Evolutionary conservation across 2,113 vertebrate species (phyloP), one percentile per base, ranked within the genome.

Genomic region (Naja naja): DNA sequence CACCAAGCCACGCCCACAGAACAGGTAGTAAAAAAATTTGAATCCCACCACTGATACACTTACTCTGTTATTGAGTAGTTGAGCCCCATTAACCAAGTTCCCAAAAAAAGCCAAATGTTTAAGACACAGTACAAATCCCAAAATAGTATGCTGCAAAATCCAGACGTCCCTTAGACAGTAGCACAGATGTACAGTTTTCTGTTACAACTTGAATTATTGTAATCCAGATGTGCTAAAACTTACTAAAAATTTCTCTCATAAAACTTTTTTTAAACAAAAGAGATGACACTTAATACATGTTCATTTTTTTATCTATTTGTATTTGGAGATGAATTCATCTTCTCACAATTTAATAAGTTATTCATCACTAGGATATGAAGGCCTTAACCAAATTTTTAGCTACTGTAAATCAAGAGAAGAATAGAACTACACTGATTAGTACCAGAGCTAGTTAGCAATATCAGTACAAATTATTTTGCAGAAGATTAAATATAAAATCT

Each of bases 391-490:
- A 64, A 94, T 92, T 94, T 92, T 93, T 94, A 96, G 74, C 16
- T 54, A 34, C 1, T 56, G 10, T 89, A 94, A 96, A 95, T 0
- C 74, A 94, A 95, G 87, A 95, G 93, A 92, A 25, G 87, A 94
- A 90, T 69, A 95, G 92, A 96, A 91, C 86, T 47, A 91, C 85
- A 90, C 89, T 69, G 94, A 94, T 94, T 95, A 95, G 93, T 27
- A 93, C 30, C 92, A 91, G n/a, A 91, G 94, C 45, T 89, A 60
- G 30, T 74, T 93, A 69, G 89, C 53, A 52, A 90, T 94, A 91
- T 93, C 92, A 93, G 56, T 14, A 91, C 60, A 45, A 64, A 90
- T 91, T 23, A 39, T 53, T 91, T 95, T 93, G 89, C 60, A 92
- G 93, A 74, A 93, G 22, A 60, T 89, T 25, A 90, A 89, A 94